Percentiles rank a stretch among this genome's conserved stretches.
Conservation (phyloP, 1,140 invertebrate genomes). For the Drosophila neocordata region DNA sequence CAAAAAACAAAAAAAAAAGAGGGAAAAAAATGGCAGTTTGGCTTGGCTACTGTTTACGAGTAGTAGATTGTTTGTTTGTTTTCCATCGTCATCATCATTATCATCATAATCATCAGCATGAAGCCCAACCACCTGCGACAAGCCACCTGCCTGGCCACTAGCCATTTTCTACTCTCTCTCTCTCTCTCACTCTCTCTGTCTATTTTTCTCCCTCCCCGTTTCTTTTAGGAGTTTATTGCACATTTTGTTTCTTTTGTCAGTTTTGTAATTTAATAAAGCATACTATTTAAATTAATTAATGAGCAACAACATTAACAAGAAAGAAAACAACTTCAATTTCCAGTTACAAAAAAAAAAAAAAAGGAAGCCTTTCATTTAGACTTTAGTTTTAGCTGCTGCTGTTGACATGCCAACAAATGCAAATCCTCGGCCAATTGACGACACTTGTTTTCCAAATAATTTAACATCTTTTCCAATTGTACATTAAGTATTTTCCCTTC, state of each 20-base stretch:
- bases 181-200: neutral
- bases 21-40: neutral
- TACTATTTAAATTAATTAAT: slow-evolving; percentile 54
- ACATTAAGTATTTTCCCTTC: slow-evolving; percentile 3
- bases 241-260: slow-evolving; percentile 16
- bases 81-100: slow-evolving; percentile 18
- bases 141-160: neutral
- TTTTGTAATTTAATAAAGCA: slow-evolving; percentile 53
- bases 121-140: neutral
- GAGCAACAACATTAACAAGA: slow-evolving; percentile 2
- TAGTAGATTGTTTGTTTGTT: slow-evolving; percentile 57
- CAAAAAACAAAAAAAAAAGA: neutral
- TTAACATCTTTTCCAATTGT: slow-evolving; percentile 10
- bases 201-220: neutral
- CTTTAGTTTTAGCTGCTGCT: slow-evolving; percentile 8
- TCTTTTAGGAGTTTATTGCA: neutral
- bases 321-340: slow-evolving; percentile 15
- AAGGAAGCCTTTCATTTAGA: slow-evolving; percentile 12
- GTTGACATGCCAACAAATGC: slow-evolving; percentile 1
- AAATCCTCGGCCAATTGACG: slow-evolving; percentile 2
- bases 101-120: too few species aligned
- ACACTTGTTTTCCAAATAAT: slow-evolving; percentile 22
- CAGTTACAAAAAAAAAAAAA: neutral
- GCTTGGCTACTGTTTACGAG: slow-evolving; percentile 50
- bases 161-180: neutral